A percentile compares a stretch with the other conserved stretches of the same genome.
These are phyloP conservation scores for Lophius americanus DNA, from an alignment of 2,797 vertebrate species.

Conservation along the genomic window DNA sequence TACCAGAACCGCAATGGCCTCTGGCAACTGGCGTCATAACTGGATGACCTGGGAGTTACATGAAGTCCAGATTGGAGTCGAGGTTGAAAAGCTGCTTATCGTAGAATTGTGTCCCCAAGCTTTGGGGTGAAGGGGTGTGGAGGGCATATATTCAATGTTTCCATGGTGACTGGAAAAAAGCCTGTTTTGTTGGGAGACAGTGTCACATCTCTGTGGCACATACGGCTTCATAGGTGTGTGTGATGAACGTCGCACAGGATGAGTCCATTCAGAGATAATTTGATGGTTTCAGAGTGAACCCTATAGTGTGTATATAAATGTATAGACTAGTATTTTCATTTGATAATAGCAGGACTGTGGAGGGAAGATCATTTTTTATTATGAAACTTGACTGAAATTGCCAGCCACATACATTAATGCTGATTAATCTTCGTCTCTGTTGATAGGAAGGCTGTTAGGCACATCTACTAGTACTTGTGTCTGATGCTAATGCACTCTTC, in stretches of 20 bases:
- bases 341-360: constrained; percentile 1
- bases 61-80: constrained; percentile 26
- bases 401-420: too few species aligned
- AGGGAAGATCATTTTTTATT: not conserved
- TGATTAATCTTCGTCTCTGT: too few species aligned
- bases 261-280: constrained; percentile 24
- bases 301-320: not conserved
- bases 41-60: constrained; percentile 39
- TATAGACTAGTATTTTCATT: constrained; percentile 15
- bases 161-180: constrained; percentile 39
- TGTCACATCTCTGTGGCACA: constrained; percentile 23
- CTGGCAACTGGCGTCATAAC: constrained; percentile 54
- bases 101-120: constrained; percentile 19
- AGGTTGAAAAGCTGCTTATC: constrained; percentile 58
- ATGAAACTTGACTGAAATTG: not conserved
- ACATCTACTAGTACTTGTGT: too few species aligned
- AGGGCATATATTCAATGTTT: constrained; percentile 44
- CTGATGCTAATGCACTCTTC: too few species aligned
- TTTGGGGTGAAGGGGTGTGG: not conserved
- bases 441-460: too few species aligned
- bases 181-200: constrained; percentile 45
- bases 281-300: constrained; percentile 16
- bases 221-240: not conserved
- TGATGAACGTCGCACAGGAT: constrained; percentile 21
- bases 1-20: constrained; percentile 60